Base-by-base conservation (phyloP, 30 jellyfish, hydroid and myxozoan genomes). In the Morbakka virulenta region DNA sequence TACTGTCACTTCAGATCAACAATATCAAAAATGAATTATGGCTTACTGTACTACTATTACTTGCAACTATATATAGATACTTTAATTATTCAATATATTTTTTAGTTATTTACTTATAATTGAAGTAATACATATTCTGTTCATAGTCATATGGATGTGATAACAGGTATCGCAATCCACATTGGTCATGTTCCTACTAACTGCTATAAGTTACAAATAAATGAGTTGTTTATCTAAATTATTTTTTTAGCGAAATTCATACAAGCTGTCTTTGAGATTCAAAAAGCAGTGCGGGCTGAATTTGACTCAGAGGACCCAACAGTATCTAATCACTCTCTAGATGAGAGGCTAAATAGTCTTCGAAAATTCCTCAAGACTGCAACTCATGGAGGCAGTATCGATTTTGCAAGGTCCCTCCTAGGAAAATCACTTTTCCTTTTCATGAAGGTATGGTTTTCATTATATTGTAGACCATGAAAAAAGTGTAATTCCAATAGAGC, bases 401-500 rank as follows among this genome's bases (percentile, higher is more conserved):
- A 89, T 23, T 89, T 89, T 82, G 97, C 97, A 3, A 74, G 95
- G 14, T 29, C 93, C 21, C 72, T 87, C 17, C 81, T 89, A 32
- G 97, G 94, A 49, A 82, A 77, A 62, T 29, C 86, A 14, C 67
- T 89, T 25, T 77, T 76, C 53, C 79, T 66, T 20, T 79, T 82
- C 35, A 72, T 89, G 89, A 69, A 89, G 91, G 97, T 82, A 67
- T n/a, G n/a, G n/a, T n/a, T n/a, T n/a, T n/a, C n/a, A n/a, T n/a
- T n/a, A n/a, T n/a, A n/a, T n/a, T n/a, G n/a, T n/a, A n/a, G n/a
- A n/a, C n/a, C n/a, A n/a, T n/a, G n/a, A n/a, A n/a, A n/a, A n/a
- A n/a, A n/a, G n/a, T n/a, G n/a, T n/a, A n/a, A n/a, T n/a, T n/a
- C n/a, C n/a, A n/a, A n/a, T n/a, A n/a, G n/a, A n/a, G n/a, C n/a